Conservation (phyloP, 2,113 vertebrate genomes). For the Tor tambroides region DNA sequence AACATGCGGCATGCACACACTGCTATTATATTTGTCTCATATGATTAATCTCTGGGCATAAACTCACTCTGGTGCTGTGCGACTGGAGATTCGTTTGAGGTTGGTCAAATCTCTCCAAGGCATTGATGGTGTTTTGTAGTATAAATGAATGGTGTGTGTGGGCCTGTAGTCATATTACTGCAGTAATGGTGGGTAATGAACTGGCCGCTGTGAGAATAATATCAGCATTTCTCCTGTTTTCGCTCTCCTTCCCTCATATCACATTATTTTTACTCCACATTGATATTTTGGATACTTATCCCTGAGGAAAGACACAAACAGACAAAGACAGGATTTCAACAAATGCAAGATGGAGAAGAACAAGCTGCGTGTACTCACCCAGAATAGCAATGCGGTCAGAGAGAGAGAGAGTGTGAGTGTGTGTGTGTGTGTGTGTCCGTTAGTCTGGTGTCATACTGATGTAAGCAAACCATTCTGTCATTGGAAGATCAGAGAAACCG, state of each 20-base stretch:
- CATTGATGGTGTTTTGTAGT: not conserved
- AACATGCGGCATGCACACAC: not conserved
- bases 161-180: not conserved
- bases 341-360: not conserved
- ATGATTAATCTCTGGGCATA: slow-evolving; percentile 11
- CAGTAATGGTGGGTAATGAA: not conserved
- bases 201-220: not conserved
- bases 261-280: not conserved
- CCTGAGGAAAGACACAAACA: not conserved
- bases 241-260: not conserved
- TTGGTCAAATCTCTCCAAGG: not conserved
- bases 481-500: not conserved
- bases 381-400: not conserved
- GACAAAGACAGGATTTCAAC: not conserved
- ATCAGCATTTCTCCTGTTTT: not conserved
- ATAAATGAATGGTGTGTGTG: not conserved
- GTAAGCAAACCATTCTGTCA: slow-evolving; percentile 7
- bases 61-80: not conserved
- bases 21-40: not conserved
- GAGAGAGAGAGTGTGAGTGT: no score
- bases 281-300: slow-evolving; percentile 4
- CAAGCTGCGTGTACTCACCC: not conserved
- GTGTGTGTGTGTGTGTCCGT: not conserved
- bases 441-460: not conserved
- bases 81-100: not conserved